Evolutionary conservation across 37 sponge, comb jelly and placozoan species (phyloP), one percentile per base, ranked within the genome.

Genomic region (Ephydatia muelleri): DNA sequence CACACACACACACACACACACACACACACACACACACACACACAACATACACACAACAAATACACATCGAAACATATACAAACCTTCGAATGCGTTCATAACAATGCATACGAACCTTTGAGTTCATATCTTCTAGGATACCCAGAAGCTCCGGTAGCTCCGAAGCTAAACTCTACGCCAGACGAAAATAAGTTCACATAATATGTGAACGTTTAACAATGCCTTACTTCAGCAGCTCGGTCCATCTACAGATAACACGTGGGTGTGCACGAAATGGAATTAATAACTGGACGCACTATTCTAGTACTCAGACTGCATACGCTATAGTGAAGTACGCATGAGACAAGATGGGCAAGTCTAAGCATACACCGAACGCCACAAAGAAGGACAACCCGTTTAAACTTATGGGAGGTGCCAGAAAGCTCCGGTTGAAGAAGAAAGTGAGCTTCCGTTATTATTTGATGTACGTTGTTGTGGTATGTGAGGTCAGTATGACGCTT

Each of bases 101-200:
- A 47, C 11, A 43, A 21, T 2, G 13, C 77, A 16, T 12, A 9
- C 1, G 35, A 2, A 86, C 87, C 80, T 86, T 86, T 4, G 32
- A 22, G 3, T 48, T 73, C 66, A 86, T 66, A 19, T 86, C 87
- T 34, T 72, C 30, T 32, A 76, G 39, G 12, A 86, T 27, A 8
- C 66, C 26, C 4, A 86, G 31, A 37, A 80, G 49, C 81, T 86
- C 73, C 33, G 87, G 83, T 22, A 79, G 66, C 27, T 79, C 84
- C 19, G 43, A 22, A 1, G 68, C 80, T 9, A 83, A 57, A 57
- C 57, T 57, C 57, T 57, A 57, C 19, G 12, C 57, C 57, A 11
- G 57, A 57, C 0, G 0, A 57, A 57, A 57, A 57, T 4, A 19
- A 13, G 19, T 19, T 11, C 19, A 57, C 57, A 57, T 57, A 1